Evolutionary conservation across 1,140 invertebrate genomes (phyloP).

Genomic region (Tribolium castaneum): DNA sequence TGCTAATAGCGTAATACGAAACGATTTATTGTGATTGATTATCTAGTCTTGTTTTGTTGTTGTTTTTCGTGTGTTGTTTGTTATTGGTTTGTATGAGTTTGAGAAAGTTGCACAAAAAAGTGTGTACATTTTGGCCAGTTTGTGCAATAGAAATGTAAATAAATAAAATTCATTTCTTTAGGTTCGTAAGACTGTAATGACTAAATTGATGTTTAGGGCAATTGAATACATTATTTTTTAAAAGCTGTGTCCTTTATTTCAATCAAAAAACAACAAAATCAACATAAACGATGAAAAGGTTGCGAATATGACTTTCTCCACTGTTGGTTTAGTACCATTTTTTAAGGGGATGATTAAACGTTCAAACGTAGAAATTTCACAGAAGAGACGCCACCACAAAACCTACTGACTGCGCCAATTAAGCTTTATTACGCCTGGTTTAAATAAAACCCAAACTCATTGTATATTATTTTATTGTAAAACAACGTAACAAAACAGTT

Average conservation of each 20-base stretch:
- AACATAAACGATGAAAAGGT: no score
- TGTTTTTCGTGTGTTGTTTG: constrained; percentile 11
- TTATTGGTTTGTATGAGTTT: background rate
- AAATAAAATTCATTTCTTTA: constrained; percentile 33
- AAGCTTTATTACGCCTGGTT: background rate
- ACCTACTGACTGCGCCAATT: no score
- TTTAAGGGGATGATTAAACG: no score
- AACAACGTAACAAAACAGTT: constrained; percentile 11
- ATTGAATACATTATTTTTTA: constrained; percentile 39
- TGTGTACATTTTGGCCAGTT: constrained; percentile 45
- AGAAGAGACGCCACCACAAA: no score
- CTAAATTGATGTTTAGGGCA: constrained; percentile 25
- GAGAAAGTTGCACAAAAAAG: constrained; percentile 12
- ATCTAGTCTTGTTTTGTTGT: constrained; percentile 35
- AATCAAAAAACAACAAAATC: no score
- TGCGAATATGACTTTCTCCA: no score
- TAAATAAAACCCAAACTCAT: background rate
- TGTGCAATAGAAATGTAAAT: constrained; percentile 43
- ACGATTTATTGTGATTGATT: constrained; percentile 9
- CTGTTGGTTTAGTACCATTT: no score
- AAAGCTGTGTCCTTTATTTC: background rate
- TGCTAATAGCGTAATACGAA: background rate
- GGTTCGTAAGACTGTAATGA: constrained; percentile 2
- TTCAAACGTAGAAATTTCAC: no score
- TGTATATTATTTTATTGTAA: background rate